Evolutionary conservation across 2,888 invertebrate genomes (phyloP), one percentile per base, ranked within the genome.

Genomic region (Calameuta idolon): DNA sequence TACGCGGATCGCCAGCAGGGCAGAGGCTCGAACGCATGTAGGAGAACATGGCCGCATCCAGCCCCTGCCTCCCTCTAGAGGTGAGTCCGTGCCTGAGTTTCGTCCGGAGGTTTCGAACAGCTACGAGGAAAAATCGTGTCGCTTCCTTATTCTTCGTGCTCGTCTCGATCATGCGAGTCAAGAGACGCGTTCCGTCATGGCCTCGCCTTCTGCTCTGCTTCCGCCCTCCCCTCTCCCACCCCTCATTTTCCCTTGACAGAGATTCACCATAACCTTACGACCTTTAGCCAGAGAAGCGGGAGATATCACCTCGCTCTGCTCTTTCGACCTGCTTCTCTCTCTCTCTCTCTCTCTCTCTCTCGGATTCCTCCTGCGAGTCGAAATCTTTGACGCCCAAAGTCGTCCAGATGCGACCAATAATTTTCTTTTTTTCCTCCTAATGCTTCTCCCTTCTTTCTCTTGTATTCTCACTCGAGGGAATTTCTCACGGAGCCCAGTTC

Each of bases 41-140:
- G 91, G 90, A 91, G 90, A 91, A 91, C 89, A 91, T 91, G 91
- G 91, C 91, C 90, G 90, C 91, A 89, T 89, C 90, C 89, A 90
- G 91, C 90, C 90, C 91, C 91, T 91, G 90, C 91, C 91, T 91
- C 91, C 91, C 91, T 89, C 89, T 91, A 91, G 91, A 91, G 91
- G 91, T 91, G 89, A 91, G 91, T 89, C 83, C 81, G 35, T 11
- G 33, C 34, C 11, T 34, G 34, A 34, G 34, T 34, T 34, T 34
- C 34, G 81, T 80, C 83, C 80, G 78, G 69, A 81, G 77, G 74
- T 12, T 33, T 33, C 69, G 3, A 0, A 4, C 69, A 0, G 69
- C 69, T 31, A 9, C n/a, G 69, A 15, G 9, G 12, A 34, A 34
- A 34, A 12, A 12, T 12, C 37, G 37, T 4, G 37, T 4, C 37